phyloP scores from a whole-genome alignment of 2,113 vertebrate species.

The Vidua macroura region DNA sequence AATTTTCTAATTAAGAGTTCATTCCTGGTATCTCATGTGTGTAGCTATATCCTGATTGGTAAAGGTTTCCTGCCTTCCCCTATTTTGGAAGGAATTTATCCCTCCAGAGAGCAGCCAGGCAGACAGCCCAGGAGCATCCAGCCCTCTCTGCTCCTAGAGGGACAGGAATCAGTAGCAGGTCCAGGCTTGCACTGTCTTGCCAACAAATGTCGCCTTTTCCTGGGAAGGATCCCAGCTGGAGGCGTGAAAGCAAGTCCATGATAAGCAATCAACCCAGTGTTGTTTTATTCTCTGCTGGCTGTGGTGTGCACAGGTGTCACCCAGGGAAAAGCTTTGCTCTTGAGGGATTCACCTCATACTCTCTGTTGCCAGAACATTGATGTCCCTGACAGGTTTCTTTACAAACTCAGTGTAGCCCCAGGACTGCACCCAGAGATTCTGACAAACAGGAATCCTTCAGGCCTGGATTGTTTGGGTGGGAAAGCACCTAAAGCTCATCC shows the following conservation, averaged over 20 bases:
- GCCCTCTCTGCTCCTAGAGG: background rate
- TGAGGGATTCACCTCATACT: background rate
- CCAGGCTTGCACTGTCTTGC: background rate
- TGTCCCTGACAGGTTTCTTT: background rate
- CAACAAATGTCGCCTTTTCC: background rate
- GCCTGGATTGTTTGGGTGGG: background rate
- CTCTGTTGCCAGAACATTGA: background rate
- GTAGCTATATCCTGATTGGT: no score
- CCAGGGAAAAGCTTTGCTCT: background rate
- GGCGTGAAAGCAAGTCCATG: background rate
- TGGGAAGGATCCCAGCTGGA: background rate
- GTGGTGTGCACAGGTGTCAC: background rate
- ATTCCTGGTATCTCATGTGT: accelerated
- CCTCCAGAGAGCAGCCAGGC: background rate
- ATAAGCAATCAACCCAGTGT: background rate
- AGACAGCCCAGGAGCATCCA: background rate
- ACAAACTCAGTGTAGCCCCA: background rate
- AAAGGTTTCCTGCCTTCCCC: background rate
- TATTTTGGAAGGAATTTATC: background rate
- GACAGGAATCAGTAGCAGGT: background rate
- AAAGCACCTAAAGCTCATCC: background rate
- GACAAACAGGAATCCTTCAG: background rate
- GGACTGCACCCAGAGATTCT: background rate
- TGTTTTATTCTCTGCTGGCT: background rate
- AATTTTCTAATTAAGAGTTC: background rate